Evolutionary conservation across 2,113 vertebrate species (phyloP), one percentile per base, ranked within the genome.

Genomic region (Leuciscus idus): DNA sequence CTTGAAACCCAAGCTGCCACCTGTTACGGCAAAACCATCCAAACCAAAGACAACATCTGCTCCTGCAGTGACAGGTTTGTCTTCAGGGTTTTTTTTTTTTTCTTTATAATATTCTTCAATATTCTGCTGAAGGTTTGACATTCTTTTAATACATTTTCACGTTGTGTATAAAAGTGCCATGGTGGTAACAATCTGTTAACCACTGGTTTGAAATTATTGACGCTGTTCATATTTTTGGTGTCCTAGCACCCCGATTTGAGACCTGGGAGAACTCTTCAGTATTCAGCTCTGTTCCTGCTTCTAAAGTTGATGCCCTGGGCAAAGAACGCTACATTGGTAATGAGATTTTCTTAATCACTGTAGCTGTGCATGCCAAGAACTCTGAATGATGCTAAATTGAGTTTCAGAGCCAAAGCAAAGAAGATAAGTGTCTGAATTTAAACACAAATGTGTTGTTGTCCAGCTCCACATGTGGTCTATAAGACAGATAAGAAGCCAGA

Each of bases 401-500:
- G 15, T 26, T 55, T 59, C 19, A 17, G 3, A 64, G 21, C 0
- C 39, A 21, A 75, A 55, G 11, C 8, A 39, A 12, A 59, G 55
- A 48, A 21, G 0, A 52, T 15, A 21, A 57, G 19, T 23, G 73
- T 74, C 4, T 48, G 4, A 43, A 74, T 59, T 81, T 62, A 30
- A 88, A 36, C 23, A 13, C 21, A 55, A 33, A 13, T 59, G 23
- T 83, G 13, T 7, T 57, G 11, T 72, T 57, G 61, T 73, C 0
- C 70, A 99, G 98, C 96, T 1, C 95, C 97, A 52, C 95, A 99
- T 4, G 97, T 99, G 46, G 89, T 95, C 79, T 99, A 98, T 78
- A 95, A 99, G 84, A 95, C 97, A 4, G 95, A 93, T 11, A 99
- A 99, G 90, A 94, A 95, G 9, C 95, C 96, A 0, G 91, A 96